Evolutionary conservation across 2,113 vertebrate genomes (phyloP), one percentile per base, ranked within the genome.

Genomic region (Maccullochella peelii): DNA sequence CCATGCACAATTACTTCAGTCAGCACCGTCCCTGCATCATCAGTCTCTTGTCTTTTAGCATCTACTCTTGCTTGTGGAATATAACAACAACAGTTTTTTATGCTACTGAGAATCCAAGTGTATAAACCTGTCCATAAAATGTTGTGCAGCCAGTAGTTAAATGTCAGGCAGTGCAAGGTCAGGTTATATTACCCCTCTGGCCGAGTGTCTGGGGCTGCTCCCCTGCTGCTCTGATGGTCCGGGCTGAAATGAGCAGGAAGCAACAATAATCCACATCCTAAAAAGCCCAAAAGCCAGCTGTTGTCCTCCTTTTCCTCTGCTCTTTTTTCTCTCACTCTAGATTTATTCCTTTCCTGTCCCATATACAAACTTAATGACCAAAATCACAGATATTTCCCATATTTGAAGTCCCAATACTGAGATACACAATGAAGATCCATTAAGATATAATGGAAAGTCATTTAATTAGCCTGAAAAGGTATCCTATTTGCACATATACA

Each of bases 251-350:
- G 27, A 21, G 50, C 25, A 44, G 50, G 20, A 67, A 9, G 20
- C 18, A 44, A 36, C 30, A 71, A 52, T 52, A 52, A 79, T 52
- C 57, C 77, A 18, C 25, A 59, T 68, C 52, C 65, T 47, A 7
- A 42, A 42, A n/a, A n/a, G 33, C 0, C 4, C 33, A 44, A 36
- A 55, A 73, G 5, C 69, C n/a, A 18, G 33, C n/a, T 65, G 47
- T 14, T 55, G 47, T 33, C 78, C 36, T 8, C 36, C 6, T 3
- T 66, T 44, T 27, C 42, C 42, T 54, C 5, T 7, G 16, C 16
- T 18, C 47, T 42, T 9, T 25, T 40, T 58, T 25, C 49, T 58
- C 67, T 12, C 25, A 11, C 38, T 49, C 38, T 55, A 2, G 25
- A 52, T 81, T 1, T 47, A 52, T 25, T 58, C 10, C 14, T 74